Percentiles rank a stretch among this genome's conserved stretches.
phyloP scores from a whole-genome alignment of 1,140 invertebrate species.

The Pseudomyrmex concolor region DNA sequence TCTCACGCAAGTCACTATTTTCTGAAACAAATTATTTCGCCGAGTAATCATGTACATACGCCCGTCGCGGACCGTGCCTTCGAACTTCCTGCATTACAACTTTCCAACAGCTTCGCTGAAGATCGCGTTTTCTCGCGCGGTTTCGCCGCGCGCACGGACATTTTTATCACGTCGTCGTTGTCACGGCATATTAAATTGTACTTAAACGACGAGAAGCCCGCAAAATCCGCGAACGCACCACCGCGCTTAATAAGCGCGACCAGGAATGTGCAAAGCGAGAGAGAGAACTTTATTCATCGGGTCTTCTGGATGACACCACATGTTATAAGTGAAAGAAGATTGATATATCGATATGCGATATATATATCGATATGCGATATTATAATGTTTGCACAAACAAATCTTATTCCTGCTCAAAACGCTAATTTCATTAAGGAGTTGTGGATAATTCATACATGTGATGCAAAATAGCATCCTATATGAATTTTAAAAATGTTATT shows the following conservation, averaged over 20 bases:
- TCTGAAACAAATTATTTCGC: slow-evolving; percentile 1
- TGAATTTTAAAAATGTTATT: no score
- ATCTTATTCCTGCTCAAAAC: no score
- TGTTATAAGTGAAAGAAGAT: no score
- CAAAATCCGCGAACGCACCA: not conserved
- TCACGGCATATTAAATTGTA: slow-evolving; percentile 27
- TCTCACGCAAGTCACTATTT: not conserved
- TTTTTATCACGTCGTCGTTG: slow-evolving; percentile 14
- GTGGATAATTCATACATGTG: no score
- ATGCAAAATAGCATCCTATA: no score
- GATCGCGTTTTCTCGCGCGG: not conserved
- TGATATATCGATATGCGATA: no score
- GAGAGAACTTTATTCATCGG: not conserved
- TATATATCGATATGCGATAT: no score
- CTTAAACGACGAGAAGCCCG: not conserved
- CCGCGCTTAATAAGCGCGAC: not conserved
- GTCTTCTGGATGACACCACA: no score
- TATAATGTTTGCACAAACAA: no score
- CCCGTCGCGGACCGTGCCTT: not conserved
- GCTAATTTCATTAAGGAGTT: no score
- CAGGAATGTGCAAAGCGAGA: not conserved
- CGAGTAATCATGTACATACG: not conserved
- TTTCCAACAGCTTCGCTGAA: slow-evolving; percentile 1
- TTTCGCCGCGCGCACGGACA: not conserved
- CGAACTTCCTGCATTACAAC: not conserved